phyloP scores from a whole-genome alignment of 2,113 vertebrate species.

The Phodopus roborovskii region DNA sequence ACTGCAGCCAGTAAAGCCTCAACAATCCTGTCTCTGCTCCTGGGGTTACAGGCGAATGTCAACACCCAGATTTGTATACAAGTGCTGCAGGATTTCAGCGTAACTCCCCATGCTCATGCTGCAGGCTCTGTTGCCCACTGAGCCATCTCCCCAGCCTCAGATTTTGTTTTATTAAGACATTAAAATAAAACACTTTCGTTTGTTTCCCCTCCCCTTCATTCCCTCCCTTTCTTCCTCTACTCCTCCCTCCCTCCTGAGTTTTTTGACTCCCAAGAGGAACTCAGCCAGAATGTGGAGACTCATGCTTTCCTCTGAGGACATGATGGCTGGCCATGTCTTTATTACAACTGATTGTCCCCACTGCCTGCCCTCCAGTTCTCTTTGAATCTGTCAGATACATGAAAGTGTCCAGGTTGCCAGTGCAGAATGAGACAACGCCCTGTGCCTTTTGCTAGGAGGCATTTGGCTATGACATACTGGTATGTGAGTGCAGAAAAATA shows the following conservation, averaged over 20 bases:
- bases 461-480: neutral
- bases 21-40: neutral
- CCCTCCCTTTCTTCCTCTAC: too few species aligned
- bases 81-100: neutral
- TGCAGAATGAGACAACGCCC: conserved; percentile 14
- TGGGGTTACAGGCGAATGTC: neutral
- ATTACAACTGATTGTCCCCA: too few species aligned
- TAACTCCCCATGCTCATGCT: neutral
- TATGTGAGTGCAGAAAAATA: neutral
- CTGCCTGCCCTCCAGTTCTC: neutral
- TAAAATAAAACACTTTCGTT: neutral
- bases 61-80: neutral
- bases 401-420: neutral
- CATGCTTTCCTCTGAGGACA: neutral
- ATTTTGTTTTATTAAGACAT: neutral
- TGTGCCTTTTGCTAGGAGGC: neutral
- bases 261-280: neutral
- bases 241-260: neutral
- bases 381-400: neutral
- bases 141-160: neutral
- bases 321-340: neutral
- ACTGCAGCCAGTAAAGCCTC: neutral
- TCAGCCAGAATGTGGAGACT: neutral
- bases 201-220: neutral
- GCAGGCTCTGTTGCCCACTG: neutral